Conservation (phyloP, 2,888 invertebrate genomes). For the Phortica magna region DNA sequence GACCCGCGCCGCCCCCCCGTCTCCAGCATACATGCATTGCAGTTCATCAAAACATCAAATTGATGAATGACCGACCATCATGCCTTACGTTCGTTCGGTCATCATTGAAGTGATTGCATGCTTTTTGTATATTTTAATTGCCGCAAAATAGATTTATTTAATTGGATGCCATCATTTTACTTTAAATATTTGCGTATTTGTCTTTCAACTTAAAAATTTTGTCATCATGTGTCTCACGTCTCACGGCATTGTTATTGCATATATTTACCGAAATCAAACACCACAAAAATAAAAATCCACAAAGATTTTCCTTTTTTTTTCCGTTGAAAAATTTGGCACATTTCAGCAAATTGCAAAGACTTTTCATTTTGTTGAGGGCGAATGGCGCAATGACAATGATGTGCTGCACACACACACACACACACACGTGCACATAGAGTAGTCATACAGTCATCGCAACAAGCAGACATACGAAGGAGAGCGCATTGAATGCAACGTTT, state of each 20-base stretch:
- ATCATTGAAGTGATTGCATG: slow-evolving; percentile 25
- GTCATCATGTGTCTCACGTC: neutral
- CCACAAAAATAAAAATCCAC: neutral
- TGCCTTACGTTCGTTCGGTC: neutral
- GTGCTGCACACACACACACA: neutral
- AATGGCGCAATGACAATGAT: neutral
- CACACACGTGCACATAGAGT: too few species aligned
- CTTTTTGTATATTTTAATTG: slow-evolving; percentile 26
- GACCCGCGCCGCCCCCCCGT: neutral
- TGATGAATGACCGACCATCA: slow-evolving; percentile 12
- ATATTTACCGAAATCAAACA: slow-evolving; percentile 11
- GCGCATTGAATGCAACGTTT: slow-evolving; percentile 3
- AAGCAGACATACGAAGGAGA: neutral
- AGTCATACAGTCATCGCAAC: neutral
- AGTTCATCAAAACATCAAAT: slow-evolving; percentile 32
- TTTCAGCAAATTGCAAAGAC: slow-evolving; percentile 14
- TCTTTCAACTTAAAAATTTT: neutral
- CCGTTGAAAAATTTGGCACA: neutral
- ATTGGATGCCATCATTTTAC: slow-evolving; percentile 22
- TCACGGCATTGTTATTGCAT: neutral
- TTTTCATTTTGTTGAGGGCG: slow-evolving; percentile 7
- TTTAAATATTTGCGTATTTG: slow-evolving; percentile 28
- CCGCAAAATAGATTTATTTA: slow-evolving; percentile 33
- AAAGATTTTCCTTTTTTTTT: neutral
- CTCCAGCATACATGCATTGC: neutral